These are phyloP conservation scores for Periphyllus acericola DNA, from an alignment of 2,888 invertebrate species.

Conservation along the genomic window DNA sequence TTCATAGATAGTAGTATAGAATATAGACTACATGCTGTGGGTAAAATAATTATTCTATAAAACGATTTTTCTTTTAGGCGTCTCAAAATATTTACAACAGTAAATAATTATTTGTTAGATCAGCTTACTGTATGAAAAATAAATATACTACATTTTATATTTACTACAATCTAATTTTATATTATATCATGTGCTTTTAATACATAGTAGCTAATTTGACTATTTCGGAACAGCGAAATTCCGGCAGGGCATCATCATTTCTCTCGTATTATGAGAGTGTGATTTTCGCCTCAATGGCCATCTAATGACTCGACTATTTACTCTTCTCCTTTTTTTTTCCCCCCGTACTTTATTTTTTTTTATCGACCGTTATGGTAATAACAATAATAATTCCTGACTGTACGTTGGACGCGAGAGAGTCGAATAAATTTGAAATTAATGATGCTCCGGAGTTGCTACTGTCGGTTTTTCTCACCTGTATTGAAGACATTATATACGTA, in stretches of 20 bases:
- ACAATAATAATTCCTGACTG: conserved; percentile 46
- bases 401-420: conserved; percentile 45
- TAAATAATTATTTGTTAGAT: not conserved
- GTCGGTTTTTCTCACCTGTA: conserved; percentile 61
- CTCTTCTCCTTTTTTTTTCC: conserved; percentile 19
- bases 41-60: too few species aligned
- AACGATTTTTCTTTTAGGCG: not conserved
- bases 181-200: too few species aligned
- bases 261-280: conserved; percentile 52
- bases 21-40: too few species aligned
- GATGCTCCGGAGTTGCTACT: conserved; percentile 57
- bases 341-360: conserved; percentile 8
- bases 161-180: too few species aligned
- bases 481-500: conserved; percentile 42
- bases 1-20: too few species aligned
- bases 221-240: conserved; percentile 12
- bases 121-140: not conserved
- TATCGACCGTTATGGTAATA: conserved; percentile 60
- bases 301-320: conserved; percentile 61
- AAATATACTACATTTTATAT: not conserved
- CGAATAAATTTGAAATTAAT: conserved; percentile 61
- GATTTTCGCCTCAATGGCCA: conserved; percentile 53
- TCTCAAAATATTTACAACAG: not conserved
- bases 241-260: conserved; percentile 13
- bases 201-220: not conserved